Evolutionary conservation across 2,797 vertebrate species (phyloP), one percentile per base, ranked within the genome.

Genomic region (Mycteria americana): DNA sequence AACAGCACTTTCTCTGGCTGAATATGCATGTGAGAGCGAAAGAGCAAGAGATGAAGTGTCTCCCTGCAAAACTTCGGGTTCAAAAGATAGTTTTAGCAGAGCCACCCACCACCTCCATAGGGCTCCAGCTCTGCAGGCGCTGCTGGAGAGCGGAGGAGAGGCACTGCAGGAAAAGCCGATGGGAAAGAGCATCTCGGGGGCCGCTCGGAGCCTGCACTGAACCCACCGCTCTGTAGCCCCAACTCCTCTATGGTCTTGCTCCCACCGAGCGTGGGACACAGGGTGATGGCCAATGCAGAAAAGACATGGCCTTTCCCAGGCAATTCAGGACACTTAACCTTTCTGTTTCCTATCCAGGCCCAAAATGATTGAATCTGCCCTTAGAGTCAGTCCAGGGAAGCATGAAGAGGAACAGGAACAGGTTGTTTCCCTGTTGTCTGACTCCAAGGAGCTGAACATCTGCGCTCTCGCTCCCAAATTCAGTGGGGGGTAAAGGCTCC

Each of bases 371-470:
- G 81, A 91, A 72, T 91, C 59, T 89, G 73, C 59, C 69, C 54
- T 93, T 80, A 65, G 63, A 43, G 54, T 80, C 84, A 95, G 92
- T 69, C 57, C 90, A 94, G 39, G 28, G 60, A 95, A 96, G 93
- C 93, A 6, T 96, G 93, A 95, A 95, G 86, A 85, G 78, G 92
- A 94, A 95, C 92, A 87, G 74, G 93, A 97, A 95, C 95, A 92
- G 89, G 82, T 91, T 92, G 87, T 97, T 96, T 91, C 91, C 79
- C 82, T 68, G 73, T 88, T 85, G 92, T 96, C 92, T 91, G 91
- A 51, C 73, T 94, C 95, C 87, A 94, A 85, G 75, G 24, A 95
- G 81, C 84, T 50, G 91, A 95, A 94, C 87, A 95, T 80, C 91
- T 89, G 85, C 1, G 19, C 50, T 89, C 75, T 73, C 51, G 1